phyloP scores from a whole-genome alignment of 2,113 vertebrate species.

The Neolamprologus sp. region DNA sequence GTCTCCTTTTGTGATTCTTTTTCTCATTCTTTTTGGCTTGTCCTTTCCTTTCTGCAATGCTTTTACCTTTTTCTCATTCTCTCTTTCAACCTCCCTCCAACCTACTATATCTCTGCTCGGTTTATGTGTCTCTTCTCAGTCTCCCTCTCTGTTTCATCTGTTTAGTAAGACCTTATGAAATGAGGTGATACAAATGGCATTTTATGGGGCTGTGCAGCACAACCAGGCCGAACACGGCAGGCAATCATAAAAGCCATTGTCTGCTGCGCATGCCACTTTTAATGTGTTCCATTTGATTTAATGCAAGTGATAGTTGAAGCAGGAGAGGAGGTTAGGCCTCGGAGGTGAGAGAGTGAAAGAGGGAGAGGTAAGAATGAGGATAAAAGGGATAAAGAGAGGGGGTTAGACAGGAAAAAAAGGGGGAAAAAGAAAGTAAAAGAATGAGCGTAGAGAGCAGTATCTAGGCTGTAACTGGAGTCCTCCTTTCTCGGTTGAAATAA shows the following conservation, averaged over 20 bases:
- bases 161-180: slow-evolving; percentile 72
- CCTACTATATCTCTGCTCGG: slow-evolving; percentile 1
- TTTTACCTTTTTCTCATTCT: neutral
- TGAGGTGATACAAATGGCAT: slow-evolving; percentile 83
- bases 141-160: slow-evolving; percentile 30
- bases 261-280: slow-evolving; percentile 72
- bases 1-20: neutral
- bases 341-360: slow-evolving; percentile 40
- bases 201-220: slow-evolving; percentile 70
- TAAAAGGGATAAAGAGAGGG: slow-evolving; percentile 32
- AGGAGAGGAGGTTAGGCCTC: slow-evolving; percentile 39
- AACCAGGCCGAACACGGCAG: slow-evolving; percentile 68
- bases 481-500: slow-evolving; percentile 48
- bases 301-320: slow-evolving; percentile 70
- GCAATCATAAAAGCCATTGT: slow-evolving; percentile 81
- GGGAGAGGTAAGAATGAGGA: slow-evolving; percentile 1
- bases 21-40: neutral
- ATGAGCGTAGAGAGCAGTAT: neutral
- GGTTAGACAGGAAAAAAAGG: neutral
- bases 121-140: slow-evolving; percentile 10
- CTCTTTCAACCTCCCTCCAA: slow-evolving; percentile 2
- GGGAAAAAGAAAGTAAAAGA: neutral
- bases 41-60: neutral
- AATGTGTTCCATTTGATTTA: slow-evolving; percentile 80
- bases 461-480: slow-evolving; percentile 18